phyloP scores from a whole-genome alignment of 1,140 invertebrate genomes.

The Drosophila micromelanica region DNA sequence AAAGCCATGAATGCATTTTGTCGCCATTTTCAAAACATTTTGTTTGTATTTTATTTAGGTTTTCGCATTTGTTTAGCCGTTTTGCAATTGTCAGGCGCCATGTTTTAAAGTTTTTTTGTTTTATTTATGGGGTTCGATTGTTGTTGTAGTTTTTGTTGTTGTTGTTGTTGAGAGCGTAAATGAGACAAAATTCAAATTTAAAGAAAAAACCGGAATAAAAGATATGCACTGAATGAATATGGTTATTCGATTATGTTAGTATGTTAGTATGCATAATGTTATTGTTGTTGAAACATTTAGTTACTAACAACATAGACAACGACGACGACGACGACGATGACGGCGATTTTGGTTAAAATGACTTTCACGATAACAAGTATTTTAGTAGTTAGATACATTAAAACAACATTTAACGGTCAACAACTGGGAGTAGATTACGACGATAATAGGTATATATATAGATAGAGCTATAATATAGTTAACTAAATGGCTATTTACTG shows the following conservation, averaged over 20 bases:
- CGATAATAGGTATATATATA: constrained; percentile 18
- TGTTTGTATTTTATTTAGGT: constrained; percentile 34
- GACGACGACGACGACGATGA: constrained; percentile 28
- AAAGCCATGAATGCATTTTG: constrained; percentile 83
- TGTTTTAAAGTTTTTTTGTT: constrained; percentile 27
- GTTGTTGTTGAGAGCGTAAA: constrained; percentile 48
- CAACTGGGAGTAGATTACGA: constrained; percentile 34
- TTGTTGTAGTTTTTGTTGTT: constrained; percentile 18
- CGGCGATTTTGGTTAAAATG: constrained; percentile 52
- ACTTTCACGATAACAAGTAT: constrained; percentile 44
- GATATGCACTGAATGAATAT: constrained; percentile 70
- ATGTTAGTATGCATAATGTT: constrained; percentile 32
- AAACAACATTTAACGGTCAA: constrained; percentile 50
- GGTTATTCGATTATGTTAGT: constrained; percentile 34
- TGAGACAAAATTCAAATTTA: constrained; percentile 64
- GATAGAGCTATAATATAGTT: constrained; percentile 2
- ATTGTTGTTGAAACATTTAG: constrained; percentile 40
- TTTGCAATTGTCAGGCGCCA: constrained; percentile 25
- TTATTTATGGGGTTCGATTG: constrained; percentile 25
- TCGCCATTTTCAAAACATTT: constrained; percentile 54
- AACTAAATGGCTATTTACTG: constrained; percentile 11
- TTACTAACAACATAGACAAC: constrained; percentile 23
- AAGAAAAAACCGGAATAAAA: constrained; percentile 61
- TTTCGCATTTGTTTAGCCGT: constrained; percentile 76
- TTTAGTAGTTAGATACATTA: constrained; percentile 50